These are phyloP conservation scores for Eupeodes luniger DNA, from an alignment of 2,888 invertebrate genomes.

Conservation along the genomic window DNA sequence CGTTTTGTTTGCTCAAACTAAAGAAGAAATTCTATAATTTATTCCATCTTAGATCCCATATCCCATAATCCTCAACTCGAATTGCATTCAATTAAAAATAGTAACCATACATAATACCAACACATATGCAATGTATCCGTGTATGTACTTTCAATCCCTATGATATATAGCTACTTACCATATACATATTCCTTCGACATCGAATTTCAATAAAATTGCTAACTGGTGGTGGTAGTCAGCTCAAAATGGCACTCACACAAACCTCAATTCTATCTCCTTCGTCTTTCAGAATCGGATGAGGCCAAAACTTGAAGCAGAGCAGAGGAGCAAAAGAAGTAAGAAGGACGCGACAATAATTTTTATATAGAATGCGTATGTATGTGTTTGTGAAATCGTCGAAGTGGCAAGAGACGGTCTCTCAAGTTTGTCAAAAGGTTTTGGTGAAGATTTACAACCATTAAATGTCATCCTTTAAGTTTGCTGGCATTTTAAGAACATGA, in stretches of 20 bases:
- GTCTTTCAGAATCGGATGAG: slow-evolving; percentile 13
- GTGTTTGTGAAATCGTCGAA: slow-evolving; percentile 57
- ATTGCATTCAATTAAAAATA: slow-evolving; percentile 20
- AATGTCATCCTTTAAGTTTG: slow-evolving; percentile 74
- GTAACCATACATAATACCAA: neutral
- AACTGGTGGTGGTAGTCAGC: slow-evolving; percentile 13
- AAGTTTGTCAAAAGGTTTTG: slow-evolving; percentile 73
- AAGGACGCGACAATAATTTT: slow-evolving; percentile 40
- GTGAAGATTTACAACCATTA: slow-evolving; percentile 74
- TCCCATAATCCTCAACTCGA: slow-evolving; percentile 2
- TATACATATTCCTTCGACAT: slow-evolving; percentile 66
- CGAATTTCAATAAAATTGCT: slow-evolving; percentile 70
- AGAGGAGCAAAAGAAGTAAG: slow-evolving; percentile 21
- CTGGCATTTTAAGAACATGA: slow-evolving; percentile 72
- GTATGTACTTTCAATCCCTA: neutral
- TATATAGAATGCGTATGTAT: neutral
- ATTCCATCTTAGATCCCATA: slow-evolving; percentile 17
- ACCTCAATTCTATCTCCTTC: slow-evolving; percentile 40
- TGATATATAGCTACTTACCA: neutral
- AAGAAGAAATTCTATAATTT: slow-evolving; percentile 45
- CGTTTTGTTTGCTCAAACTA: slow-evolving; percentile 25
- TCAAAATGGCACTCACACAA: slow-evolving; percentile 14
- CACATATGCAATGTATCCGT: neutral
- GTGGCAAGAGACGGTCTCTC: slow-evolving; percentile 66
- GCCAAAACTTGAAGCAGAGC: slow-evolving; percentile 20